Percentiles rank a stretch among this genome's conserved stretches.
Conservation (phyloP, 1,140 invertebrate genomes). For the Leptonema lineaticorne region DNA sequence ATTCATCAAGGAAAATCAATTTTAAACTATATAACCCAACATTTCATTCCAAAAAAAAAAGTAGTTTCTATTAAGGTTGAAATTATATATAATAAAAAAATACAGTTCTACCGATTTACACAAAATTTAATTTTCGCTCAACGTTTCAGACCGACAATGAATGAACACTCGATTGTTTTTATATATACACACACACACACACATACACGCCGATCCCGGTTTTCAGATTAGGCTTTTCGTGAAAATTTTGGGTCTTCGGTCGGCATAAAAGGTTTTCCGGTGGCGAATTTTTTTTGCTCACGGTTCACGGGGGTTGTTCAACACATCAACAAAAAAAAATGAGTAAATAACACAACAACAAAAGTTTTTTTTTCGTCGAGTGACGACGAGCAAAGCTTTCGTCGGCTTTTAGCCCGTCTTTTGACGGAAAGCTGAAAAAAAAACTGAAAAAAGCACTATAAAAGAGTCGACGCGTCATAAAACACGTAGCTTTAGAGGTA, state of each 20-base stretch:
- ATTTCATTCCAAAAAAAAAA: too few relatives aligned
- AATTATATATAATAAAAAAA: too few relatives aligned
- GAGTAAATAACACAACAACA: not conserved
- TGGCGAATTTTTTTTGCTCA: not conserved
- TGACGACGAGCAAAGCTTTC: too few relatives aligned
- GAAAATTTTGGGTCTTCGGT: constrained; percentile 11
- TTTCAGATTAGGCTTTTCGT: constrained; percentile 20
- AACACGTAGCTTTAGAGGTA: too few relatives aligned
- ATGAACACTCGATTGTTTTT: not conserved
- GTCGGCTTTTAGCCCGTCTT: not conserved
- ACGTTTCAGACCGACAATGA: not conserved
- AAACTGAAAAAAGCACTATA: too few relatives aligned
- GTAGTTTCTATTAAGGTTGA: too few relatives aligned
- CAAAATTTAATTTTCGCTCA: too few relatives aligned
- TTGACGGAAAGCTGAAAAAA: not conserved
- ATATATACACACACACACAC: not conserved
- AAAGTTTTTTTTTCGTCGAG: not conserved
- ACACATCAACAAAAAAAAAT: not conserved
- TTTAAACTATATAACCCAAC: too few relatives aligned
- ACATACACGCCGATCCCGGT: not conserved
- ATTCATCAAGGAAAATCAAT: too few relatives aligned
- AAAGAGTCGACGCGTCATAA: too few relatives aligned
- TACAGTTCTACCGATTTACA: too few relatives aligned
- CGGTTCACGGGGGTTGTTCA: not conserved
- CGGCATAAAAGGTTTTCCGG: not conserved